A percentile compares a stretch with the other conserved stretches of the same genome.
These are phyloP conservation scores for Xestia c-nigrum DNA, from an alignment of 2,888 invertebrate species.

Conservation along the genomic window DNA sequence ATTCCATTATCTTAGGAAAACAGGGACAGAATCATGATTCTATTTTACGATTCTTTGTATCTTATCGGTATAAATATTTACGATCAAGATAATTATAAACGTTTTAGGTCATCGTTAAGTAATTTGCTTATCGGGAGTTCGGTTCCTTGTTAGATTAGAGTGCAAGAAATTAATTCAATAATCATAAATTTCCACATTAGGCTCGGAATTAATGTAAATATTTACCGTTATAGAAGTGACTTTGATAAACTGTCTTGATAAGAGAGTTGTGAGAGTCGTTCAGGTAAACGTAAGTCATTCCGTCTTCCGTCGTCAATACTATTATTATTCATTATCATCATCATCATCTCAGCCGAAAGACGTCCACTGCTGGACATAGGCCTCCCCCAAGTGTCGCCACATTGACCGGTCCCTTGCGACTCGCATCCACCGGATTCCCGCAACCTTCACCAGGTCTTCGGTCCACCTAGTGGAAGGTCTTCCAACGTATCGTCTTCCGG, in stretches of 20 bases:
- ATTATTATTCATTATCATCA: no score
- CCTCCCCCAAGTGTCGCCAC: no score
- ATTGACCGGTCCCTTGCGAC: no score
- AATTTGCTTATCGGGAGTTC: slow-evolving; percentile 40
- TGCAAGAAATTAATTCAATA: slow-evolving; percentile 36
- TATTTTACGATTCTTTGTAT: slow-evolving; percentile 41
- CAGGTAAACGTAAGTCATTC: not conserved
- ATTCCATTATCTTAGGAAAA: slow-evolving; percentile 63
- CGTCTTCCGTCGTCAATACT: not conserved
- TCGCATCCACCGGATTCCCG: no score
- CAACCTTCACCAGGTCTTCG: no score
- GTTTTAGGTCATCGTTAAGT: slow-evolving; percentile 39
- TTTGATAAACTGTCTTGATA: slow-evolving; percentile 15
- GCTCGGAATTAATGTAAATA: slow-evolving; percentile 33
- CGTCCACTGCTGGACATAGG: no score
- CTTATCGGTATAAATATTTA: slow-evolving; percentile 59
- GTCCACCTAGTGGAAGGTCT: no score
- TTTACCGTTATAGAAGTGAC: slow-evolving; percentile 26
- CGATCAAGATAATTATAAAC: slow-evolving; percentile 41
- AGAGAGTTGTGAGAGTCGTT: not conserved
- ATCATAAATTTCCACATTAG: slow-evolving; percentile 16
- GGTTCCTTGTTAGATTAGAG: slow-evolving; percentile 48
- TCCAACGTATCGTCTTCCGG: no score
- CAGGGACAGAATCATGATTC: slow-evolving; percentile 54
- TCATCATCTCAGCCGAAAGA: no score